Evolutionary conservation across 2,888 invertebrate genomes (phyloP).

Genomic region (Petrolisthes cinctipes): DNA sequence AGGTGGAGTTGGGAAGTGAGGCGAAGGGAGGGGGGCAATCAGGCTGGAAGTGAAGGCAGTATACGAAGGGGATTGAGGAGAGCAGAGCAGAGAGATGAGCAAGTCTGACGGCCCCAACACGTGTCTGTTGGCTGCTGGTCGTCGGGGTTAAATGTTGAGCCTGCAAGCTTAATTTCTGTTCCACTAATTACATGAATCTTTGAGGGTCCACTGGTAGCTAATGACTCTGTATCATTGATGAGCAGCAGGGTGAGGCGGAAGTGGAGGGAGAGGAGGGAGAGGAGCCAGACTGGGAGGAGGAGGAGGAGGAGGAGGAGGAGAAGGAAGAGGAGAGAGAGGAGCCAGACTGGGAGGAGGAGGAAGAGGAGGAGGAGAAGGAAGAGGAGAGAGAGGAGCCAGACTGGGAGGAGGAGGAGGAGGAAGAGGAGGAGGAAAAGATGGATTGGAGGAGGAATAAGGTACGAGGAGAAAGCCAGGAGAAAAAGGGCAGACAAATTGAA

Average conservation of each 20-base stretch:
- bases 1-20: background rate
- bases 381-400: background rate
- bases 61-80: background rate
- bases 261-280: background rate
- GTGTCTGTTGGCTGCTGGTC: background rate
- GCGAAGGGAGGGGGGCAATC: background rate
- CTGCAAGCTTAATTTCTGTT: slow-evolving; percentile 24
- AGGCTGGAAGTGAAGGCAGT: background rate
- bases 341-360: background rate
- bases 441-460: background rate
- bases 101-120: no score
- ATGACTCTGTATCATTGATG: slow-evolving; percentile 32
- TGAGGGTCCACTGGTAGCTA: slow-evolving; percentile 14
- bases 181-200: slow-evolving; percentile 30
- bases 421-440: background rate
- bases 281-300: background rate
- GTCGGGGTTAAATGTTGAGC: slow-evolving; percentile 35
- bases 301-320: background rate
- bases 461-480: background rate
- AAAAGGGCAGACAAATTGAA: no score
- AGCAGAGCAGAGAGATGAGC: background rate
- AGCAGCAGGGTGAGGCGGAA: background rate
- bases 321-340: background rate
- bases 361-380: background rate
- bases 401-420: background rate